phyloP scores from a whole-genome alignment of 2,888 invertebrate genomes.

The Brenthis daphne region DNA sequence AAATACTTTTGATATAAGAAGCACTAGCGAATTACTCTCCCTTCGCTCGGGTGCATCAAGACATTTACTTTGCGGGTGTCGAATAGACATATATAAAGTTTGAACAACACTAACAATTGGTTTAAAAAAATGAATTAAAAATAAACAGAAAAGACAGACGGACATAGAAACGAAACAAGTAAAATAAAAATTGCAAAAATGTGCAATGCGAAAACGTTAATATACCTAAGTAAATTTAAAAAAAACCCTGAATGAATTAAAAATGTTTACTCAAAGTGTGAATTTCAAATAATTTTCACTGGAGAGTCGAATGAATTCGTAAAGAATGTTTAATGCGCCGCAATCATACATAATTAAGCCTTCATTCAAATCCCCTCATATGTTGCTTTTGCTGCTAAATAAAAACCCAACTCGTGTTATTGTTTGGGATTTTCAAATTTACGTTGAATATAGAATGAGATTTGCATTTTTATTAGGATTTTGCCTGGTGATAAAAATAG shows the following conservation, averaged over 20 bases:
- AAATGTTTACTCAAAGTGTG: background rate
- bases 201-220: background rate
- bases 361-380: constrained; percentile 33
- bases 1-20: too few relatives aligned
- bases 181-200: background rate
- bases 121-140: too few relatives aligned
- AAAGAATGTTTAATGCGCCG: constrained; percentile 26
- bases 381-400: constrained; percentile 15
- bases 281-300: constrained; percentile 7
- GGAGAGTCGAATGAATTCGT: constrained; percentile 14
- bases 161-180: background rate
- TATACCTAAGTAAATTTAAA: background rate
- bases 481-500: background rate
- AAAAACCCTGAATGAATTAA: background rate
- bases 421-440: constrained; percentile 16
- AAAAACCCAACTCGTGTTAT: constrained; percentile 9
- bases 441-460: constrained; percentile 2
- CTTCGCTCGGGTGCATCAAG: too few relatives aligned
- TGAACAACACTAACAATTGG: too few relatives aligned
- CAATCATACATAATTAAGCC: constrained; percentile 30
- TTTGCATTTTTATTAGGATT: constrained; percentile 4
- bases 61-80: too few relatives aligned
- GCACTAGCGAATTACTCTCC: too few relatives aligned
- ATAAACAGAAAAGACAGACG: background rate
- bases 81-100: too few relatives aligned